Evolutionary conservation across 2,797 vertebrate species (phyloP).

Genomic region (Mormyrops boulengeri): DNA sequence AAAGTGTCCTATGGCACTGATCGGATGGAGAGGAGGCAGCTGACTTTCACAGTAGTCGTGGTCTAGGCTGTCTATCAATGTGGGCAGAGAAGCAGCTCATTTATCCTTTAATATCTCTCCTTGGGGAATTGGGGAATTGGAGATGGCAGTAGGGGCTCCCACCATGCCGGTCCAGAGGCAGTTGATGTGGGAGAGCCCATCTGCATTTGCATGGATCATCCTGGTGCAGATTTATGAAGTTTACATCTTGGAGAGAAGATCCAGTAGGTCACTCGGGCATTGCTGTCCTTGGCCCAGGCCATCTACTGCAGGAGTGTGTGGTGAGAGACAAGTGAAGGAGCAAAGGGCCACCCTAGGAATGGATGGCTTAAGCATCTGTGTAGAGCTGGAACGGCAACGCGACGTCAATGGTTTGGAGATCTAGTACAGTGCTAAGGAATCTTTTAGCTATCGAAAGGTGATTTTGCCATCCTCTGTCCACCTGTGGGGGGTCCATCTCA

Average conservation of each 20-base stretch:
- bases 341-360: neutral
- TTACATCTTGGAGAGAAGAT: neutral
- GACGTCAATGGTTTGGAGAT: neutral
- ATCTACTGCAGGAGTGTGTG: neutral
- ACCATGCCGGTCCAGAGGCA: neutral
- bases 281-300: neutral
- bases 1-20: neutral
- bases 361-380: neutral
- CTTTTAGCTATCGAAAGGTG: neutral
- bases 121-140: no score
- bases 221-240: neutral
- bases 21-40: neutral
- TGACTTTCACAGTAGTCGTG: neutral
- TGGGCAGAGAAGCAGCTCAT: no score
- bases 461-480: neutral
- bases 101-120: no score
- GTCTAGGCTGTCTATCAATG: neutral
- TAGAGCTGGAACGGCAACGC: neutral
- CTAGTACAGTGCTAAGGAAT: neutral
- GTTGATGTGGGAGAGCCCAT: neutral
- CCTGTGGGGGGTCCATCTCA: neutral
- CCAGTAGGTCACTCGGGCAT: neutral
- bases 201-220: neutral
- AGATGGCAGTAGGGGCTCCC: neutral
- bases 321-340: neutral